Percentiles rank a stretch among this genome's conserved stretches.
Evolutionary conservation across 2,113 vertebrate genomes (phyloP).

Genomic region (Brienomyrus brachyistius): DNA sequence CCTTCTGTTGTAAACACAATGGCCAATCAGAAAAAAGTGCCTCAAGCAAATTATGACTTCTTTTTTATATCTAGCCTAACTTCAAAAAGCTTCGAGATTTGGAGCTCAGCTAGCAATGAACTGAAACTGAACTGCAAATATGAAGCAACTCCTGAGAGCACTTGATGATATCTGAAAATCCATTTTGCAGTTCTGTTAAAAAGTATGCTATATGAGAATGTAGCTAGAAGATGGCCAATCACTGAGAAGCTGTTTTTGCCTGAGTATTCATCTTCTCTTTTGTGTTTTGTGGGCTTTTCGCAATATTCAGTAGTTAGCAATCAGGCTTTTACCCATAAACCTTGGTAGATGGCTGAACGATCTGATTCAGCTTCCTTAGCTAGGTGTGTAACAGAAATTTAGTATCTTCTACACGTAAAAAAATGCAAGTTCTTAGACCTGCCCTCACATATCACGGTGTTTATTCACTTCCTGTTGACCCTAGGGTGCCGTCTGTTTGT

Average conservation of each 20-base stretch:
- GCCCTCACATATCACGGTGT: background rate
- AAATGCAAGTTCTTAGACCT: background rate
- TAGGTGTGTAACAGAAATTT: background rate
- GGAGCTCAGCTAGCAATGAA: background rate
- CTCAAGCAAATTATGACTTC: background rate
- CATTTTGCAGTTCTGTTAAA: background rate
- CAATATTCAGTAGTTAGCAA: background rate
- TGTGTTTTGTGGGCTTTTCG: background rate
- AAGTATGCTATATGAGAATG: background rate
- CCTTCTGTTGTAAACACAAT: slow-evolving; percentile 12
- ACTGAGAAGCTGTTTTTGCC: background rate
- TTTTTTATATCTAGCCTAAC: background rate
- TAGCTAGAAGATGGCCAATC: background rate
- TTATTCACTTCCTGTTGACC: background rate
- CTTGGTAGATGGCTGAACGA: background rate
- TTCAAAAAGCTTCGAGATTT: background rate
- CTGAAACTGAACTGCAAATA: background rate
- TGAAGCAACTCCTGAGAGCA: background rate
- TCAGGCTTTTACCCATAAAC: background rate
- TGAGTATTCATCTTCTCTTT: background rate
- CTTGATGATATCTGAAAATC: background rate
- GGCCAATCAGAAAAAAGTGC: background rate
- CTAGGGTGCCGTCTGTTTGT: background rate
- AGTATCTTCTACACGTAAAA: background rate
- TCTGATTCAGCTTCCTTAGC: background rate